Percentiles rank a stretch among this genome's conserved stretches.
These are phyloP conservation scores for Mastacembelus armatus DNA, from an alignment of 2,797 vertebrate species.

Conservation along the genomic window DNA sequence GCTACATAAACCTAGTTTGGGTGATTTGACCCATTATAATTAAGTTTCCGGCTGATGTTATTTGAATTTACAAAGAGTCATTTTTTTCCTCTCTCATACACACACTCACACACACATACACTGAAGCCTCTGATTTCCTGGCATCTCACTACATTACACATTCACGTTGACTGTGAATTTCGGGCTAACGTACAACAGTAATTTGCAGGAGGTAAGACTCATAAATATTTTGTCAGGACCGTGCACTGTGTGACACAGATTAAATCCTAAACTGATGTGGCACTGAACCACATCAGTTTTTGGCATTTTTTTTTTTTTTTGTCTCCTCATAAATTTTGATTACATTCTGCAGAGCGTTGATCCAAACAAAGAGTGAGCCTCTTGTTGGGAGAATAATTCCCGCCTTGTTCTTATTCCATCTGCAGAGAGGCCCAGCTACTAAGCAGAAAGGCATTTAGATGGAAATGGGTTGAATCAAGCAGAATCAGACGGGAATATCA, in stretches of 20 bases:
- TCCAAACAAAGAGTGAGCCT: slow-evolving; percentile 73
- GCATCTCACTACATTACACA: slow-evolving; percentile 65
- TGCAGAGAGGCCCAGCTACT: slow-evolving; percentile 51
- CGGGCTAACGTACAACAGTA: slow-evolving; percentile 48
- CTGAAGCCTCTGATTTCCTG: slow-evolving; percentile 59
- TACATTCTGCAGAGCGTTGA: slow-evolving; percentile 63
- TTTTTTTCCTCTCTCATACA: not conserved
- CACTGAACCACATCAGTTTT: slow-evolving; percentile 55
- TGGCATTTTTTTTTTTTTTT: slow-evolving; percentile 66
- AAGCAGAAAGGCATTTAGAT: slow-evolving; percentile 62
- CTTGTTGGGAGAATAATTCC: slow-evolving; percentile 74
- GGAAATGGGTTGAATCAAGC: slow-evolving; percentile 59
- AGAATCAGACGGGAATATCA: slow-evolving; percentile 51
- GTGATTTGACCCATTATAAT: not conserved
- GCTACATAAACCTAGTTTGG: not conserved
- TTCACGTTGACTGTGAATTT: slow-evolving; percentile 65
- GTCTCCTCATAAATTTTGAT: slow-evolving; percentile 73
- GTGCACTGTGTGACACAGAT: slow-evolving; percentile 61
- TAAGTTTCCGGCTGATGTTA: not conserved
- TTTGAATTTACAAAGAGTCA: not conserved
- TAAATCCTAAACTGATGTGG: slow-evolving; percentile 46
- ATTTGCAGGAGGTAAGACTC: slow-evolving; percentile 60
- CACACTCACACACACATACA: slow-evolving; percentile 18
- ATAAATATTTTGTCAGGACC: slow-evolving; percentile 59
- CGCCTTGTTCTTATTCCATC: slow-evolving; percentile 70